Conservation (phyloP, 2,113 vertebrate species). For the Corythaixoides concolor region DNA sequence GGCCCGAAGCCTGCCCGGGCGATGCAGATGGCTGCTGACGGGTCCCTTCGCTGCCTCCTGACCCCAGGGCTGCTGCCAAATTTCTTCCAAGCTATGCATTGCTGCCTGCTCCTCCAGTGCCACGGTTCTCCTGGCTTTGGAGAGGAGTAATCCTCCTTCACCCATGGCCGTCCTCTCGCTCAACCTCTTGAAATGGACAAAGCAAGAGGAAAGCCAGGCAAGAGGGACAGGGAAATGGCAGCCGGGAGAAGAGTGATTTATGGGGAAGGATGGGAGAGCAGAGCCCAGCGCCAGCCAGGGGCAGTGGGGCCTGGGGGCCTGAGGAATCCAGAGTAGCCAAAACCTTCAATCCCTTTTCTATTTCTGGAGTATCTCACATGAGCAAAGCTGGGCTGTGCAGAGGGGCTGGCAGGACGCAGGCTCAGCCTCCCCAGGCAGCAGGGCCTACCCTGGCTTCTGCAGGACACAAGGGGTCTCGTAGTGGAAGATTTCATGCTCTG, state of each 20-base stretch:
- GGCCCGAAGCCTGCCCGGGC: background rate
- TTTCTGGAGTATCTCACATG: constrained; percentile 49
- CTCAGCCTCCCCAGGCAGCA: background rate
- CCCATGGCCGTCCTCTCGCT: fast-evolving
- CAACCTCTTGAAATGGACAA: background rate
- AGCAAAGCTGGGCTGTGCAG: background rate
- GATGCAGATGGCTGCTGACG: fast-evolving
- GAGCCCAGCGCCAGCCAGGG: background rate
- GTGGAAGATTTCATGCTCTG: background rate
- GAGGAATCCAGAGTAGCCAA: constrained; percentile 22
- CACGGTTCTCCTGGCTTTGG: background rate
- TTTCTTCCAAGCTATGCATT: background rate
- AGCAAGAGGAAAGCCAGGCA: background rate
- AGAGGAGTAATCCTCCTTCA: background rate
- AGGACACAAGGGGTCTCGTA: background rate
- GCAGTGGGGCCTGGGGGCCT: background rate
- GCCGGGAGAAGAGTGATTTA: background rate
- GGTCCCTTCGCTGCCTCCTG: background rate
- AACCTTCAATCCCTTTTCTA: constrained; percentile 53
- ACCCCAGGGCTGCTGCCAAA: background rate
- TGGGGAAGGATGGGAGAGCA: background rate
- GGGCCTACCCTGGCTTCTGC: background rate
- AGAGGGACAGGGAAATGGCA: background rate
- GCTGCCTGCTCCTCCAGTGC: background rate
- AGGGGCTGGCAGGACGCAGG: background rate